Conservation (phyloP, 2,797 vertebrate genomes). For the Graptemys geographica region DNA sequence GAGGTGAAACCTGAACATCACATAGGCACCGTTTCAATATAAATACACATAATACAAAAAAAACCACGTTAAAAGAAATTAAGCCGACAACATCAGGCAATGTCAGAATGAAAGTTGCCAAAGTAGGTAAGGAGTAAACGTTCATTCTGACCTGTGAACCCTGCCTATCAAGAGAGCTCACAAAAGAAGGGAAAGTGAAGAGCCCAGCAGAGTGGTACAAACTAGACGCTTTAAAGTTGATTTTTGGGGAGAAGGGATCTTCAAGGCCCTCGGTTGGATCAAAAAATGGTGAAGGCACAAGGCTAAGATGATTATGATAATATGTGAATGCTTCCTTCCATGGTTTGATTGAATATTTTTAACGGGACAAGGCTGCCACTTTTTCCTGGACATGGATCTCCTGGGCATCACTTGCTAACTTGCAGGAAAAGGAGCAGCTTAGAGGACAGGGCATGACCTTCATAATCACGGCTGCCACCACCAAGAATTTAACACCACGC, state of each 20-base stretch:
- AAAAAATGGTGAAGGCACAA: not conserved
- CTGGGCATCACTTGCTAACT: not conserved
- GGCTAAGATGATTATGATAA: accelerated
- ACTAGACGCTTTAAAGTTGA: not conserved
- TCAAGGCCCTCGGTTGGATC: accelerated
- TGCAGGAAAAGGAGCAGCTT: not conserved
- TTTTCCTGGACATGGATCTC: not conserved
- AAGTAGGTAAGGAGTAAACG: not conserved
- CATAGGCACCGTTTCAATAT: not conserved
- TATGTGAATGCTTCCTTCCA: too few relatives aligned
- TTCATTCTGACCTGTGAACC: not conserved
- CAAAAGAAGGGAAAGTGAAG: not conserved
- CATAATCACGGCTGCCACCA: not conserved
- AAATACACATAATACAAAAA: not conserved
- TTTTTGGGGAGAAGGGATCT: not conserved
- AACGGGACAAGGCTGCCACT: not conserved
- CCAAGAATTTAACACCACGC: not conserved
- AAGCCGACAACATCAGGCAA: not conserved
- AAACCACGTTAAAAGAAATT: not conserved
- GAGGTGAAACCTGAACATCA: accelerated
- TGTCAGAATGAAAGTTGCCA: not conserved
- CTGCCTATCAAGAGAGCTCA: not conserved
- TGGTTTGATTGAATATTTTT: not conserved
- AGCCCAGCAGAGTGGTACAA: not conserved
- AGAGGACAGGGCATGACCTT: accelerated